These are phyloP conservation scores for Stegostoma tigrinum DNA, from an alignment of 2,113 vertebrate species.

Conservation along the genomic window DNA sequence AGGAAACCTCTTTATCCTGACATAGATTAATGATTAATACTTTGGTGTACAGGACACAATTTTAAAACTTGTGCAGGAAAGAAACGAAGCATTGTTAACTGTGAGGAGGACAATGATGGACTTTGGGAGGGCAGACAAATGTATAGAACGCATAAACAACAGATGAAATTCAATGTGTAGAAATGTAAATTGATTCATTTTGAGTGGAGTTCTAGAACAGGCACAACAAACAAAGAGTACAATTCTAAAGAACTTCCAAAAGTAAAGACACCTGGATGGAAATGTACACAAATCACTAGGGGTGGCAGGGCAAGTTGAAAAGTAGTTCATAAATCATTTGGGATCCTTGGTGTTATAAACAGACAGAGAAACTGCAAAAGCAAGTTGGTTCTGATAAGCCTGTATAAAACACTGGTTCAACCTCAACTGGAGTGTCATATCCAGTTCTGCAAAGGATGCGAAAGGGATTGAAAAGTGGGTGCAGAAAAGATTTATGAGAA, in stretches of 20 bases:
- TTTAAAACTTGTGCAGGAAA: not conserved
- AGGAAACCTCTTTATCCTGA: not conserved
- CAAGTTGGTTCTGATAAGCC: too few relatives aligned
- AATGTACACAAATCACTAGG: too few relatives aligned
- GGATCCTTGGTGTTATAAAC: not conserved
- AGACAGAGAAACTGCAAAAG: not conserved
- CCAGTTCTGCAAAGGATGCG: not conserved
- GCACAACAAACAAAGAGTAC: not conserved
- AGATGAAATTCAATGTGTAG: not conserved
- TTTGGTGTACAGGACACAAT: not conserved
- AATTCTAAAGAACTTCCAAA: too few relatives aligned
- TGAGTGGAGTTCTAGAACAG: not conserved
- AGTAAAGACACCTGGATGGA: too few relatives aligned
- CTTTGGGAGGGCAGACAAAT: not conserved
- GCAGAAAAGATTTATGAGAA: not conserved
- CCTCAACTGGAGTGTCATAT: not conserved
- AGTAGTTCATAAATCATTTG: too few relatives aligned
- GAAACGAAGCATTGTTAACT: not conserved
- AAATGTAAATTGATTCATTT: not conserved
- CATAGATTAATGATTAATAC: not conserved
- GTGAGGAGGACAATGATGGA: not conserved
- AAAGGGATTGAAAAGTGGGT: not conserved
- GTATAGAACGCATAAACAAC: not conserved
- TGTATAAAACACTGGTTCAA: too few relatives aligned
- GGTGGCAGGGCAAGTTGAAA: too few relatives aligned